Evolutionary conservation across 92 coral and sea anemone species (phyloP).

Genomic region (Zoanthus sansibaricus): DNA sequence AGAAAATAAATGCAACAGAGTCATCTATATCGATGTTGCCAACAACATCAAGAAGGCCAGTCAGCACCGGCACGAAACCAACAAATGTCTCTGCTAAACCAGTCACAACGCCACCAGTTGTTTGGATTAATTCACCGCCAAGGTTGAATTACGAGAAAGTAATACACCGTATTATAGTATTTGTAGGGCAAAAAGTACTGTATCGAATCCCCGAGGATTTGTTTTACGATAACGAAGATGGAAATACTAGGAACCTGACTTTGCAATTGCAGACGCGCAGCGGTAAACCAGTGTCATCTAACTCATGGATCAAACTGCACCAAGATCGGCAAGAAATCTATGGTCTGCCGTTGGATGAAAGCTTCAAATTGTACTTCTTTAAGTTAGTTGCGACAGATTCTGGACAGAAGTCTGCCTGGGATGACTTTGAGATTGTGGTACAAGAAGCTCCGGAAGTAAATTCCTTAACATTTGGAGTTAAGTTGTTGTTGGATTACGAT

Average conservation of each 20-base stretch:
- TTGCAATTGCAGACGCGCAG: slow-evolving; percentile 67
- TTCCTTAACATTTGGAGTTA: slow-evolving; percentile 68
- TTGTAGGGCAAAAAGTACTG: slow-evolving; percentile 68
- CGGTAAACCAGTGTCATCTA: slow-evolving; percentile 59
- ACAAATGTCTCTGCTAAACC: slow-evolving; percentile 1
- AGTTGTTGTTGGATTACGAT: slow-evolving; percentile 63
- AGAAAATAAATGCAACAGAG: not conserved
- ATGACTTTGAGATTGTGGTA: slow-evolving; percentile 79
- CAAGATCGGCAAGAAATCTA: slow-evolving; percentile 54
- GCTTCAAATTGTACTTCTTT: slow-evolving; percentile 37
- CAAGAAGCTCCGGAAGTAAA: not conserved
- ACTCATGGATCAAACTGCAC: slow-evolving; percentile 86
- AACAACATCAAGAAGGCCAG: not conserved
- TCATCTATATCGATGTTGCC: not conserved
- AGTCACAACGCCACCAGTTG: slow-evolving; percentile 7
- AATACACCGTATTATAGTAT: slow-evolving; percentile 63
- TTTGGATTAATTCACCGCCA: slow-evolving; percentile 55
- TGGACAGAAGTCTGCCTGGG: slow-evolving; percentile 65
- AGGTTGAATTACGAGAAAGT: slow-evolving; percentile 36
- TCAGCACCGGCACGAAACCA: not conserved
- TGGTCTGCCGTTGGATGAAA: slow-evolving; percentile 36
- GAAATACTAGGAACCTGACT: slow-evolving; percentile 73
- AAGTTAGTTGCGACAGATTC: slow-evolving; percentile 78
- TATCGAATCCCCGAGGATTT: slow-evolving; percentile 75
- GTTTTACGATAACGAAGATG: slow-evolving; percentile 86